Evolutionary conservation across 2,797 vertebrate species (phyloP).

Genomic region (Anas acuta): DNA sequence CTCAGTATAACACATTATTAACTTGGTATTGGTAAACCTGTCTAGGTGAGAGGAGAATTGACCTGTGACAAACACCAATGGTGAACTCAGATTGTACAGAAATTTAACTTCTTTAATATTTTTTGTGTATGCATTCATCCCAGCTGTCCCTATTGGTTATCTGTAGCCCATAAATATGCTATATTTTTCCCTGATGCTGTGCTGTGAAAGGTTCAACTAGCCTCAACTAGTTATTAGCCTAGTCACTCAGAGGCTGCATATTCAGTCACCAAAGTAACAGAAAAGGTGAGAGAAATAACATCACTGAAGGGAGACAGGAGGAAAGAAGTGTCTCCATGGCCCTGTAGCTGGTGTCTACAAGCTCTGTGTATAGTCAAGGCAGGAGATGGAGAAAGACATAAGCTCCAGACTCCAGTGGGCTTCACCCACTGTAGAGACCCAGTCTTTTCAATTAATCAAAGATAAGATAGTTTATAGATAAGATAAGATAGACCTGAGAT

Average conservation of each 20-base stretch:
- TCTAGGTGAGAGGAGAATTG: not conserved
- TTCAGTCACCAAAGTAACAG: not conserved
- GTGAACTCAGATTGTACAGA: not conserved
- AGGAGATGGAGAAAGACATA: not conserved
- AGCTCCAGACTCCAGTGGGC: not conserved
- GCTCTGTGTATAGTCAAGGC: not conserved
- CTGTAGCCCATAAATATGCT: not conserved
- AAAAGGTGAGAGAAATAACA: not conserved
- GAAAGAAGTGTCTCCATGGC: not conserved
- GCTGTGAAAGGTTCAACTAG: not conserved
- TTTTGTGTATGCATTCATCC: not conserved
- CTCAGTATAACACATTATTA: not conserved
- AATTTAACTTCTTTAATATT: not conserved
- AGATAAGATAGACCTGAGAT: not conserved
- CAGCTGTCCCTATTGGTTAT: not conserved
- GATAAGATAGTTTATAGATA: not conserved
- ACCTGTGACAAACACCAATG: not conserved
- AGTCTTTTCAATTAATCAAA: not conserved
- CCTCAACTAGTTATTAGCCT: not conserved
- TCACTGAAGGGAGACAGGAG: not conserved
- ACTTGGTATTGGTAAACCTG: not conserved
- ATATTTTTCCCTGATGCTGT: not conserved
- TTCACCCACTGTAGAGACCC: not conserved
- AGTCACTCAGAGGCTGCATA: not conserved
- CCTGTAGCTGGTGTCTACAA: not conserved